Conservation (phyloP, 1,140 invertebrate genomes). For the Schlechtendalia chinensis region DNA sequence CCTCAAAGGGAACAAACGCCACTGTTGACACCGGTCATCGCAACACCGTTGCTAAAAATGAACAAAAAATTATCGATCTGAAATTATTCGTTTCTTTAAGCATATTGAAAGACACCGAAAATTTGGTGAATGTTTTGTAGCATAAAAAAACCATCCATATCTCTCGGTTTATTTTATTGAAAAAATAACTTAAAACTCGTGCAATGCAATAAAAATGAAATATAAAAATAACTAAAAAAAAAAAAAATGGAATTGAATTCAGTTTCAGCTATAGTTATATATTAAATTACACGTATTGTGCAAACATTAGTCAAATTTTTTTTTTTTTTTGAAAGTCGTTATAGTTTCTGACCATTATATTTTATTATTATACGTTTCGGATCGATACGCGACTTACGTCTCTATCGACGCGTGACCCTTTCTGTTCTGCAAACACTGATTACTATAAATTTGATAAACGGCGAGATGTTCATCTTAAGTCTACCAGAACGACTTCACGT, state of each 20-base stretch:
- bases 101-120: no score
- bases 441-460: slow-evolving; percentile 10
- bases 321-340: neutral
- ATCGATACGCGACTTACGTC: neutral
- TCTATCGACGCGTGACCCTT: neutral
- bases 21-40: no score
- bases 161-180: no score
- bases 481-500: neutral
- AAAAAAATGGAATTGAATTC: neutral
- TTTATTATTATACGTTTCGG: neutral
- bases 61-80: no score
- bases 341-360: neutral
- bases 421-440: neutral
- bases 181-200: no score
- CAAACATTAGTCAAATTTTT: no score
- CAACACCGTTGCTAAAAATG: no score
- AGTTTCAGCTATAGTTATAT: neutral
- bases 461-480: neutral
- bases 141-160: no score
- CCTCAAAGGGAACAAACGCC: no score
- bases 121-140: no score
- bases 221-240: neutral
- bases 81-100: no score
- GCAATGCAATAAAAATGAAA: no score
- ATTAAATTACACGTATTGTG: neutral